A percentile compares a stretch with the other conserved stretches of the same genome.
Conservation (phyloP, 2,797 vertebrate genomes). For the Erpetoichthys calabaricus region DNA sequence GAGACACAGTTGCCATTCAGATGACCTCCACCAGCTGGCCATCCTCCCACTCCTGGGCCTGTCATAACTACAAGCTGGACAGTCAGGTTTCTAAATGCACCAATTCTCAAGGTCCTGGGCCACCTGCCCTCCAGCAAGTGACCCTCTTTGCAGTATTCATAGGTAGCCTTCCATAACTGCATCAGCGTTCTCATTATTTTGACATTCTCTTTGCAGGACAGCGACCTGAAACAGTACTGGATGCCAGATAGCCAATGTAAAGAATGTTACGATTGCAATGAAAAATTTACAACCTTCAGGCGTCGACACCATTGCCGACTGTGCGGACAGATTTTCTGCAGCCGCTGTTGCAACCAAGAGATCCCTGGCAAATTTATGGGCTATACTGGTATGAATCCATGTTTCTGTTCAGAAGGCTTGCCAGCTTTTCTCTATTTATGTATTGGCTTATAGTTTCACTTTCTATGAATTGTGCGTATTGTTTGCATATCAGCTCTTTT, state of each 20-base stretch:
- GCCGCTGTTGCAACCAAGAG: conserved; percentile 96
- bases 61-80: too few relatives aligned
- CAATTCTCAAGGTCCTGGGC: too few relatives aligned
- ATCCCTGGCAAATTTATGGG: conserved; percentile 98
- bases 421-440: background rate
- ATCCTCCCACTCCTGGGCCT: too few relatives aligned
- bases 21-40: too few relatives aligned
- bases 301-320: conserved; percentile 90
- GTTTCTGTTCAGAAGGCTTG: background rate
- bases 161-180: too few relatives aligned
- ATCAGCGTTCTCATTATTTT: too few relatives aligned
- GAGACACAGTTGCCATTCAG: too few relatives aligned
- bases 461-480: background rate
- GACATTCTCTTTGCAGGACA: conserved; percentile 54
- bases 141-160: background rate
- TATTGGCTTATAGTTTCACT: background rate
- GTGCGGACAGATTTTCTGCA: conserved; percentile 97
- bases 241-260: conserved; percentile 98
- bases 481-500: background rate
- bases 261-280: conserved; percentile 94
- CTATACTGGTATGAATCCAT: conserved; percentile 69
- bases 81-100: too few relatives aligned
- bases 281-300: conserved; percentile 95
- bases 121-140: background rate
- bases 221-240: conserved; percentile 97